Conservation (phyloP, 2,113 vertebrate genomes). For the Scopus umbretta region DNA sequence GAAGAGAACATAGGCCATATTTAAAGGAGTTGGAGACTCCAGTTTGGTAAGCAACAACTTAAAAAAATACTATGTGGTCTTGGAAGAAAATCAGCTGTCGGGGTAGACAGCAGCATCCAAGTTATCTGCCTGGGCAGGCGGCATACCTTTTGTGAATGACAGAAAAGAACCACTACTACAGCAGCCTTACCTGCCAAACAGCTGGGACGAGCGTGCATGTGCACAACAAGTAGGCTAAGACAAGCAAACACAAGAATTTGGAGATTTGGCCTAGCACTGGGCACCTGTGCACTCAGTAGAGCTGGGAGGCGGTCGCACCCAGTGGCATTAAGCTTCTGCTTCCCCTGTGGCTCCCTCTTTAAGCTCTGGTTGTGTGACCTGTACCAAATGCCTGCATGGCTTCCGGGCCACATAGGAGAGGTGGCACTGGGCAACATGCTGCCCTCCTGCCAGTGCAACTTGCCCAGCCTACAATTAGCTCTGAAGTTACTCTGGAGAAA, state of each 20-base stretch:
- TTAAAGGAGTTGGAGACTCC: neutral
- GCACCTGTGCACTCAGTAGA: neutral
- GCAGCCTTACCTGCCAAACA: neutral
- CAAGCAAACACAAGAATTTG: neutral
- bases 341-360: rapidly evolving
- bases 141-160: neutral
- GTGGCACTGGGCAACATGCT: rapidly evolving
- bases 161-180: neutral
- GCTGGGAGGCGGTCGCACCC: neutral
- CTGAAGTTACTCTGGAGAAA: neutral
- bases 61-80: neutral
- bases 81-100: neutral
- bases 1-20: neutral
- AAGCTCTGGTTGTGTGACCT: neutral
- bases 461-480: neutral
- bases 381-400: rapidly evolving
- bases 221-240: neutral
- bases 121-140: neutral
- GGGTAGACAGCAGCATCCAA: neutral
- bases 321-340: neutral
- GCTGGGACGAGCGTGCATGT: rapidly evolving
- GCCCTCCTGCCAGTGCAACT: neutral
- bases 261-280: rapidly evolving
- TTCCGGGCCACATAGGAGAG: neutral
- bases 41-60: neutral